Evolutionary conservation across 2,888 invertebrate species (phyloP).

Genomic region (Malthinus seriepunctatus): DNA sequence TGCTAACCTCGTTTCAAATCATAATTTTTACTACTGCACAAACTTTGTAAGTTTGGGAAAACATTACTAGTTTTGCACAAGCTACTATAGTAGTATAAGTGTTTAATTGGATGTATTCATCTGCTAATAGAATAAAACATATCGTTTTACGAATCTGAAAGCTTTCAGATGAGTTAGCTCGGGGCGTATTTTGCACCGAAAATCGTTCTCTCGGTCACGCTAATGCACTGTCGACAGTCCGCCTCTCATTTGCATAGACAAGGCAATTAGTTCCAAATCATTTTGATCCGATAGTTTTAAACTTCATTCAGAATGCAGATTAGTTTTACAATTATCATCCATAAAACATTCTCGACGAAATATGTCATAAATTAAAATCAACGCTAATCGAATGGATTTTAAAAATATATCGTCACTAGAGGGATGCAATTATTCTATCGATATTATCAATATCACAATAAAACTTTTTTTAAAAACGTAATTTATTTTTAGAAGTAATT

Average conservation of each 20-base stretch:
- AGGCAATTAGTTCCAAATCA: constrained; percentile 40
- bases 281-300: constrained; percentile 40
- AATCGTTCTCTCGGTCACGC: constrained; percentile 27
- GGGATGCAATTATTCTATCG: too few species aligned
- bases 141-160: constrained; percentile 20
- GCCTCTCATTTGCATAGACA: constrained; percentile 41
- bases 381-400: too few species aligned
- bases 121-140: constrained; percentile 26
- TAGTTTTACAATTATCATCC: constrained; percentile 34
- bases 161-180: constrained; percentile 28
- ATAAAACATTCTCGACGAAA: too few species aligned
- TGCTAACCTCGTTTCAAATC: constrained; percentile 19
- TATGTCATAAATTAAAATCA: too few species aligned
- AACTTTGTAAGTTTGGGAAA: background rate
- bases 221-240: constrained; percentile 34
- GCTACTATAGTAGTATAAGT: too few species aligned
- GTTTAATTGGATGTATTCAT: constrained; percentile 19
- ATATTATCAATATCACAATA: too few species aligned
- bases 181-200: constrained; percentile 27
- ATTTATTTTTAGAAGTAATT: too few species aligned
- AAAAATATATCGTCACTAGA: too few species aligned
- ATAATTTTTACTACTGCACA: constrained; percentile 15
- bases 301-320: constrained; percentile 38
- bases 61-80: constrained; percentile 9
- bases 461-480: too few species aligned